Conservation (phyloP, 2,888 invertebrate species). For the Stictocephala bisonia region DNA sequence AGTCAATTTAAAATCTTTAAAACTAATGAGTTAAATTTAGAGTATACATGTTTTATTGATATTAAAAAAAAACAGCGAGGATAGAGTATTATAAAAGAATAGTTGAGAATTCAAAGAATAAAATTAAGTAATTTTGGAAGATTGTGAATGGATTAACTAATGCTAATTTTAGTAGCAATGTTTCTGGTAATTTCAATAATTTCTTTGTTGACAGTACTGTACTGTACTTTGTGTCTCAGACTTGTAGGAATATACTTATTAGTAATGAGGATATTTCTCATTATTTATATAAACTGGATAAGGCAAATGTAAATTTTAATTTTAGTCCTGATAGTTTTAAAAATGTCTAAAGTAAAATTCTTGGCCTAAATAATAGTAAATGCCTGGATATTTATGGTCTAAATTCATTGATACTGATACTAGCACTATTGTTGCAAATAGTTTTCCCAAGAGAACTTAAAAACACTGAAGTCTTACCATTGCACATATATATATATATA, state of each 20-base stretch:
- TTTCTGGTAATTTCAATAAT: constrained; percentile 17
- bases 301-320: not conserved
- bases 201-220: constrained; percentile 15
- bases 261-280: not conserved
- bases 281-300: not conserved
- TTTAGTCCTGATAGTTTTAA: not conserved
- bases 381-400: no score
- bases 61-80: not conserved
- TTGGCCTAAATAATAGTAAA: no score
- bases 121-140: constrained; percentile 5
- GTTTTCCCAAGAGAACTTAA: no score
- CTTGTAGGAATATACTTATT: not conserved
- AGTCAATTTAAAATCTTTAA: not conserved
- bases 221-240: not conserved
- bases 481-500: no score
- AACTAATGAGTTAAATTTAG: not conserved
- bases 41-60: not conserved
- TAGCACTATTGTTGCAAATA: no score
- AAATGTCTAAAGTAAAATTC: no score
- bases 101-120: not conserved
- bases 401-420: no score
- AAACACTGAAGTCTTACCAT: no score
- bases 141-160: constrained; percentile 3
- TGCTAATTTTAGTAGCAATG: not conserved
- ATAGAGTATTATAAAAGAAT: constrained; percentile 7